phyloP scores from a whole-genome alignment of 2,113 vertebrate genomes.

The Aphyosemion australe region DNA sequence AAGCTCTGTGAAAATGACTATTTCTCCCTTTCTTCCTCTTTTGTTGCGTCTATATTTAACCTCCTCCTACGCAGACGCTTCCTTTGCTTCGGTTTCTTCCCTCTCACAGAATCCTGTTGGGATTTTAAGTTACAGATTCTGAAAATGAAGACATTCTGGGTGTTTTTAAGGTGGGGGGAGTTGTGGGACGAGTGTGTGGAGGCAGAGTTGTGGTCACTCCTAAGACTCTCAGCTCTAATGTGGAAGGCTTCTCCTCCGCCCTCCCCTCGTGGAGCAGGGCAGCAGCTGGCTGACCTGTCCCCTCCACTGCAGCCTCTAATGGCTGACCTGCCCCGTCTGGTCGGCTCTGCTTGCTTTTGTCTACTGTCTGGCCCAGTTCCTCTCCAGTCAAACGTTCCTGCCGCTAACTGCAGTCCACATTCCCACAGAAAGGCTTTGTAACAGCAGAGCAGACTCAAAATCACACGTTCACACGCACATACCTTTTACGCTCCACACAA shows the following conservation, averaged over 20 bases:
- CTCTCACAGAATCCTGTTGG: background rate
- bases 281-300: slow-evolving; percentile 90
- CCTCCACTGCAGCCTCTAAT: slow-evolving; percentile 81
- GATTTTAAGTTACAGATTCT: background rate
- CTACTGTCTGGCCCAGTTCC: slow-evolving; percentile 93
- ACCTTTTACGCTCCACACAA: slow-evolving; percentile 15
- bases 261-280: slow-evolving; percentile 47
- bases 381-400: slow-evolving; percentile 65
- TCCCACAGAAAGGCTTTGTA: slow-evolving; percentile 65
- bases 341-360: slow-evolving; percentile 89
- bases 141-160: background rate
- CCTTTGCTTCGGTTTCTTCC: slow-evolving; percentile 20
- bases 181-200: slow-evolving; percentile 54
- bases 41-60: slow-evolving; percentile 51
- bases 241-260: slow-evolving; percentile 47
- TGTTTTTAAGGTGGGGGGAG: slow-evolving; percentile 11
- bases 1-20: slow-evolving; percentile 63
- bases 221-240: slow-evolving; percentile 47
- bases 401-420: slow-evolving; percentile 66
- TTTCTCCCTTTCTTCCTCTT: slow-evolving; percentile 62
- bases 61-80: slow-evolving; percentile 42
- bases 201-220: slow-evolving; percentile 62
- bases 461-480: slow-evolving; percentile 34
- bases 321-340: slow-evolving; percentile 90
- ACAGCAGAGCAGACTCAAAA: background rate